Evolutionary conservation across 2,888 invertebrate species (phyloP), one percentile per base, ranked within the genome.

Genomic region (Pyrrhia umbra): DNA sequence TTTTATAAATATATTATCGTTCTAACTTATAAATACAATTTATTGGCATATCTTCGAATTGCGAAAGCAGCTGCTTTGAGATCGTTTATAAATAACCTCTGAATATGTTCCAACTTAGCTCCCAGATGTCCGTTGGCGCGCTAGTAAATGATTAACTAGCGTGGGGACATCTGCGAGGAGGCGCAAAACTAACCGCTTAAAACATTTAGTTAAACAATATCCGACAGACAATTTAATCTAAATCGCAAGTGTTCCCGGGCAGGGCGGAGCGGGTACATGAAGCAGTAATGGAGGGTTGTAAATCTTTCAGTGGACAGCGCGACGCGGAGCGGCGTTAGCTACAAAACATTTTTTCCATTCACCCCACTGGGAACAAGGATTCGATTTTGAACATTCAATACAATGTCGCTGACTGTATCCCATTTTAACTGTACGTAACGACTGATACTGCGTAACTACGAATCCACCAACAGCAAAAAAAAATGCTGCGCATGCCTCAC

Each of bases 291-390:
- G 92, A 87, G 88, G 77, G 89, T 79, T 88, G 91, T 93, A 93
- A 92, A 93, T 93, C 92, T 92, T 88, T 83, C 86, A 86, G 85
- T 86, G 90, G 91, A 90, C 92, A 91, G 87, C 85, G 83, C 85
- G 84, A 82, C 87, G 84, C 86, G 80, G 64, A 69, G 75, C 84
- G 80, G 63, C 75, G 77, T 75, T 88, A 80, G 82, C 85, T 86
- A 89, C 88, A 89, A 90, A 89, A 88, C 87, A 89, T 91, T 92
- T 92, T 91, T 91, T 89, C 82, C 87, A 88, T 90, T 88, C 84
- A 86, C 75, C 80, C 90, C 88, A 75, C 81, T 86, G 91, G 91
- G 89, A 89, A 88, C 86, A 87, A 77, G 82, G 84, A 88, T 90
- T 92, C 90, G 90, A 90, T 91, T 91, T 89, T 85, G 87, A 88